These are phyloP conservation scores for Porites lobata DNA, from an alignment of 92 coral and sea anemone genomes.

Conservation along the genomic window DNA sequence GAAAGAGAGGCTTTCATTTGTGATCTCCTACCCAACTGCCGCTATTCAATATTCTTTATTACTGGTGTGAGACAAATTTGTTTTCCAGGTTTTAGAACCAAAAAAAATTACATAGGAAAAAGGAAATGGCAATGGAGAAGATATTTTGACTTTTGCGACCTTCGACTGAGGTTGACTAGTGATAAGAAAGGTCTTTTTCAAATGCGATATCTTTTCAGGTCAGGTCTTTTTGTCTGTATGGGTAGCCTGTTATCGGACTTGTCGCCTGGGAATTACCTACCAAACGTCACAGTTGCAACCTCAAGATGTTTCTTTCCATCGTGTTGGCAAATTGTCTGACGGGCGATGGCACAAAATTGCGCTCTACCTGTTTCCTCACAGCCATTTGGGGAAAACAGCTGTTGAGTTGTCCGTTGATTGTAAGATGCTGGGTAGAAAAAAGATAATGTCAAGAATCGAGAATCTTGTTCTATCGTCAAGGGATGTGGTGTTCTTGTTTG, in stretches of 20 bases:
- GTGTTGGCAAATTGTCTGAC: slow-evolving; percentile 72
- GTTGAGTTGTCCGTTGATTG: slow-evolving; percentile 85
- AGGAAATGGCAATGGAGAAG: too few species aligned
- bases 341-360: slow-evolving; percentile 90
- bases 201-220: slow-evolving; percentile 38
- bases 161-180: too few species aligned
- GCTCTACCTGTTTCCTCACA: slow-evolving; percentile 70
- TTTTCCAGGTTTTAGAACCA: too few species aligned
- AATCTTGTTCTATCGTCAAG: slow-evolving; percentile 69
- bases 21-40: too few species aligned
- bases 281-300: slow-evolving; percentile 53
- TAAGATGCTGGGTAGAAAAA: slow-evolving; percentile 69
- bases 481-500: slow-evolving; percentile 71
- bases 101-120: too few species aligned
- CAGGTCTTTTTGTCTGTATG: slow-evolving; percentile 73
- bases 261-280: slow-evolving; percentile 81
- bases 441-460: slow-evolving; percentile 44
- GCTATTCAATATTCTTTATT: too few species aligned
- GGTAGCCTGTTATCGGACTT: slow-evolving; percentile 81
- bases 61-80: too few species aligned
- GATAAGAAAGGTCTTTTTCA: too few species aligned
- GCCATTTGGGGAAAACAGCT: slow-evolving; percentile 45
- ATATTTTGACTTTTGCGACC: too few species aligned
- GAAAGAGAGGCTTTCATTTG: too few species aligned
- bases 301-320: slow-evolving; percentile 68